Base-by-base conservation (phyloP, 2,888 invertebrate genomes). In the Chrysodeixis includens region DNA sequence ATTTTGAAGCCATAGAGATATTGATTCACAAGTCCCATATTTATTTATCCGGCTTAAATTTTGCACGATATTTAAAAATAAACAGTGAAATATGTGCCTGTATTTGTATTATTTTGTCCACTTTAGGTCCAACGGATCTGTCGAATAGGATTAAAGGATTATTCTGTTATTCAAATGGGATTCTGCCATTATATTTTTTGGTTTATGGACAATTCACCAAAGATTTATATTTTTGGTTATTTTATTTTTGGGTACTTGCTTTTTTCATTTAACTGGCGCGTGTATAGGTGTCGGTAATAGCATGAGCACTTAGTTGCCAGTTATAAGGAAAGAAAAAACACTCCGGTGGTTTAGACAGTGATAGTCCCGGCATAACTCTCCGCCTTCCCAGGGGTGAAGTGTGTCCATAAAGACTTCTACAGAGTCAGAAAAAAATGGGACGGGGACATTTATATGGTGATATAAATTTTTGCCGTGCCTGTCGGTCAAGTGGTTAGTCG, bases 101-200 rank as follows among this genome's bases (percentile, higher is more conserved):
- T 16, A 6, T 46, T 20, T 10, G 1, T 20, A 49, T 20, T 49
- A 18, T 20, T 20, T 3, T 18, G 10, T 49, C 18, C 20, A 49
- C 46, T 49, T 49, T 20, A 49, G 32, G 14, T 12, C 20, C 20
- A 26, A 16, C 20, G 10, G 20, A n/a, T 64, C 62, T 66, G 49
- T 66, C 54, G 67, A 66, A 67, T 40, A 10, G 61, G 72, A 66
- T 78, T 76, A 76, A 62, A 54, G 62, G 66, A 78, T 78, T 64
- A 62, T 65, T 75, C 58, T 9, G 32, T 63, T 71, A 14, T 56
- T 46, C 46, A 30, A 30, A 52, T 68, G 55, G 56, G 63, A 53
- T 78, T 66, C 56, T 30, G 26, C 56, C 56, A 69, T 77, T 74
- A 69, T 32, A 67, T 1, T 74, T 32, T 49, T 58, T 35, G 20